Evolutionary conservation across 53 echinoderm and acorn worm genomes (phyloP), one percentile per base, ranked within the genome.

Genomic region (Temnopleurus reevesii): DNA sequence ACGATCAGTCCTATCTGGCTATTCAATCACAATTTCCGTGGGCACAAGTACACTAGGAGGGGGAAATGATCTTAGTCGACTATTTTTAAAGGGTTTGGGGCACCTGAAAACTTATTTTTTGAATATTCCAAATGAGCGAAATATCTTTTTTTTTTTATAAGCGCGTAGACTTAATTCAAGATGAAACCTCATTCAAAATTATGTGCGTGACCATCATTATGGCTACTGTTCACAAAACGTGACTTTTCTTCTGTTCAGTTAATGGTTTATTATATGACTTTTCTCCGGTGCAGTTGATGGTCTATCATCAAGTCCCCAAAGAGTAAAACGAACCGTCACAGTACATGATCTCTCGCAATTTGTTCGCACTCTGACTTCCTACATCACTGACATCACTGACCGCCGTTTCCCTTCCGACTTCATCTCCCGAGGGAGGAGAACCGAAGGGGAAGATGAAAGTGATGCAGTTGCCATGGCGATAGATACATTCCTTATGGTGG

Each of bases 141-240:
- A n/a, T n/a, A n/a, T n/a, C n/a, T n/a, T n/a, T n/a, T n/a, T n/a
- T n/a, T n/a, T n/a, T n/a, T n/a, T n/a, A n/a, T n/a, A n/a, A n/a
- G n/a, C n/a, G n/a, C n/a, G n/a, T n/a, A n/a, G n/a, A n/a, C n/a
- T n/a, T n/a, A n/a, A n/a, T n/a, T n/a, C n/a, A n/a, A n/a, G n/a
- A n/a, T n/a, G n/a, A n/a, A n/a, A n/a, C n/a, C n/a, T n/a, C n/a
- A n/a, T n/a, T n/a, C n/a, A n/a, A n/a, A n/a, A n/a, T n/a, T n/a
- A n/a, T n/a, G n/a, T n/a, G n/a, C n/a, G n/a, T n/a, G n/a, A n/a
- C n/a, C n/a, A n/a, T n/a, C n/a, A n/a, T n/a, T n/a, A n/a, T n/a
- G n/a, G n/a, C n/a, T n/a, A 21, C 19, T 71, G 36, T 71, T 71
- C n/a, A 71, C 71, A 38, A 71, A 71, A 71, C 71, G 71, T 71